Conservation (phyloP, 2,113 vertebrate species). For the Podarcis cretensis region DNA sequence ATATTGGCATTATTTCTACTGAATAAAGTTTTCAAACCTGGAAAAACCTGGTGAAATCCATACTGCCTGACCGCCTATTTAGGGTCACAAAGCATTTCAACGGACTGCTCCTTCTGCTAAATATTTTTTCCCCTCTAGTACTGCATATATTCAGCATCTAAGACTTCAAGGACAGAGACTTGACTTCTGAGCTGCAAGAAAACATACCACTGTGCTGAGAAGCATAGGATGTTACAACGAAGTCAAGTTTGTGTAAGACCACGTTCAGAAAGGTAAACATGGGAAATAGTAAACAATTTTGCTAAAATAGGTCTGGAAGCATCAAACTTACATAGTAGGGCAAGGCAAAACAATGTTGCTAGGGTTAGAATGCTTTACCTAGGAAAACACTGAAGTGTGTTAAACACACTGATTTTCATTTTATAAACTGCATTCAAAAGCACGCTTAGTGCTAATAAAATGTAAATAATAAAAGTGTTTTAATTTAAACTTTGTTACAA, state of each 20-base stretch:
- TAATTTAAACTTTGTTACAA: background rate
- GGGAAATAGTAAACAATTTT: background rate
- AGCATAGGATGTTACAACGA: slow-evolving; percentile 3
- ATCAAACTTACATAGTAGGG: background rate
- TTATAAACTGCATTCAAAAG: background rate
- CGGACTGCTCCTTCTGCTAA: background rate
- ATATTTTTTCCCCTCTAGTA: slow-evolving; percentile 4
- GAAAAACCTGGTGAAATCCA: background rate
- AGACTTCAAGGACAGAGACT: slow-evolving; percentile 23
- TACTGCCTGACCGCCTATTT: background rate
- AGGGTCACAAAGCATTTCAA: background rate
- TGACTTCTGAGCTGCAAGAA: background rate
- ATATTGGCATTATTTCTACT: background rate
- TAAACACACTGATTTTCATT: background rate
- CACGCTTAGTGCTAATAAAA: background rate
- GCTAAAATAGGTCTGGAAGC: background rate
- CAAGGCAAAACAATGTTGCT: background rate
- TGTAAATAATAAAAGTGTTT: background rate
- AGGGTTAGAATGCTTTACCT: background rate
- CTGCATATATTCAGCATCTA: background rate
- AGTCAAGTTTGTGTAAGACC: background rate
- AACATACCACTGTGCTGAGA: background rate
- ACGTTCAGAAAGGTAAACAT: slow-evolving; percentile 20
- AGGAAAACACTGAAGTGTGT: background rate
- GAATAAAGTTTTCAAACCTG: background rate